Evolutionary conservation across 2,797 vertebrate genomes (phyloP).

Genomic region (Parauchenoglanis ngamensis): DNA sequence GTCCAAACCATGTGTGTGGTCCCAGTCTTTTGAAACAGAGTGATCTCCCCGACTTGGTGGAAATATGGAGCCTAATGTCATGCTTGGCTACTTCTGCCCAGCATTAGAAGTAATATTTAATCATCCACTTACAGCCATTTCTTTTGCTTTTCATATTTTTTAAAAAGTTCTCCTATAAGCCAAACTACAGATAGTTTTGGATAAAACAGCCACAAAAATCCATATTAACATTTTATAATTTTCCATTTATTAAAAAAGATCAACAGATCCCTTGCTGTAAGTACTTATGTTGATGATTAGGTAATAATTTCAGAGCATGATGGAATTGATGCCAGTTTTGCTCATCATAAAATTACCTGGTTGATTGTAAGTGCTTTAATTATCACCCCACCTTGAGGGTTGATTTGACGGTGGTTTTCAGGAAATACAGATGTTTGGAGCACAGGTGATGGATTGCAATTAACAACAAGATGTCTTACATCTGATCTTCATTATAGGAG

Average conservation of each 20-base stretch:
- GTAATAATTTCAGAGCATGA: background rate
- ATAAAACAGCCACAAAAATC: background rate
- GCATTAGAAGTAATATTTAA: background rate
- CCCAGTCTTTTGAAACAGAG: conserved; percentile 8
- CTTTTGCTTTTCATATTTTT: too few species aligned
- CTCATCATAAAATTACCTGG: background rate
- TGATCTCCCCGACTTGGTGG: background rate
- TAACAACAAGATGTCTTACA: background rate
- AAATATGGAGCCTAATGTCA: conserved; percentile 7
- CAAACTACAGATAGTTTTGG: background rate
- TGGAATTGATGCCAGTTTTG: background rate
- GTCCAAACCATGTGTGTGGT: background rate
- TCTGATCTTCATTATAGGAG: background rate
- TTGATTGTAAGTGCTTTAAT: background rate
- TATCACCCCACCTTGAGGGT: background rate
- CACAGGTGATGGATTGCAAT: background rate
- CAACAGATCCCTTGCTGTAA: background rate
- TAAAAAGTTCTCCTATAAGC: too few species aligned
- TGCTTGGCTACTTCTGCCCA: background rate
- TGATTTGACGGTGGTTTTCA: background rate
- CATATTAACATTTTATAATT: background rate
- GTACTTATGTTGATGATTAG: background rate
- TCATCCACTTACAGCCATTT: background rate
- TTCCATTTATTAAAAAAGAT: background rate
- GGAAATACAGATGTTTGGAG: background rate